phyloP scores from a whole-genome alignment of 1,140 invertebrate species.

The Diabrotica undecimpunctata region DNA sequence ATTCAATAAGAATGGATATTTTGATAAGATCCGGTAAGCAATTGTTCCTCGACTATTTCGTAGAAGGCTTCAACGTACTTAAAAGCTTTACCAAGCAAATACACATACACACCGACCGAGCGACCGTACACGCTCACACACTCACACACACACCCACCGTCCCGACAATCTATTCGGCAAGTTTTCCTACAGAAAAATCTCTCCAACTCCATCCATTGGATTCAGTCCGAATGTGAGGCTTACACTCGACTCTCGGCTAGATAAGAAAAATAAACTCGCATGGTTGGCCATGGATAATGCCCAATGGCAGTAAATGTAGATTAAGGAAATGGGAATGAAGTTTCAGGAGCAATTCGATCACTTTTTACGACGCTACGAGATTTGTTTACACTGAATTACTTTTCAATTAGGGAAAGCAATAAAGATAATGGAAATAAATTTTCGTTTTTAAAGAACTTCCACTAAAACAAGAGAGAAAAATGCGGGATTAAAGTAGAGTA shows the following conservation, averaged over 20 bases:
- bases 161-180: background rate
- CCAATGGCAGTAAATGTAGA: slow-evolving; percentile 14
- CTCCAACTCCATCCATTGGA: background rate
- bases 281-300: slow-evolving; percentile 7
- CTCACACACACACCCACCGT: background rate
- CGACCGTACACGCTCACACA: no score
- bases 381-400: slow-evolving; percentile 15
- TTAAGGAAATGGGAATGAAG: slow-evolving; percentile 10
- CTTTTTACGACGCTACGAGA: slow-evolving; percentile 13
- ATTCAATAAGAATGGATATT: no score
- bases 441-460: no score
- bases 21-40: no score
- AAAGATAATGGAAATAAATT: slow-evolving; percentile 8
- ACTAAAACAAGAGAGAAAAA: no score
- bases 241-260: slow-evolving; percentile 5
- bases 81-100: no score
- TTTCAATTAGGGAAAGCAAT: slow-evolving; percentile 19
- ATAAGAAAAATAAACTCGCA: slow-evolving; percentile 19
- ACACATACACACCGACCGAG: no score
- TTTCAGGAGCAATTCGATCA: slow-evolving; percentile 14
- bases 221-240: background rate
- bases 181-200: background rate
- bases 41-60: no score
- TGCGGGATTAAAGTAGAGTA: no score
- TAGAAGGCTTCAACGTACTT: no score